Base-by-base conservation (phyloP, 2,113 vertebrate species). In the Blennius ocellaris region DNA sequence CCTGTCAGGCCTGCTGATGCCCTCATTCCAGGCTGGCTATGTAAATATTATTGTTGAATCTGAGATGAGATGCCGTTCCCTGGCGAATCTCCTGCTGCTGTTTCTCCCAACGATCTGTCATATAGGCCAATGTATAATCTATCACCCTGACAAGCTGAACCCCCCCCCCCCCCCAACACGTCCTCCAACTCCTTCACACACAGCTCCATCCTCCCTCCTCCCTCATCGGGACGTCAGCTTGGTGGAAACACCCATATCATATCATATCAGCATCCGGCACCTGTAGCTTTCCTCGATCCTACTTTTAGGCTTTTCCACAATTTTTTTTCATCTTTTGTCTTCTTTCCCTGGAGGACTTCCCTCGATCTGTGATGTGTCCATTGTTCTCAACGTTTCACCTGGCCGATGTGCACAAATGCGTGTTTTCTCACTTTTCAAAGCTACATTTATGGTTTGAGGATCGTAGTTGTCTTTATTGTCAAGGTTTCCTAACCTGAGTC, bases 11-110 rank as follows among this genome's bases (percentile, higher is more conserved):
- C 30, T 49, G 43, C 76, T 84, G 74, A 80, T 81, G 74, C 72
- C 69, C 77, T 71, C 83, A 62, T 89, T 87, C 72, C 84, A 74
- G 81, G 49, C 75, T 60, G 47, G 14, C 77, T 85, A 83, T 86
- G 81, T 90, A 83, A 90, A 89, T 86, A 85, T 88, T 90, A 82
- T 83, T 83, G 80, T 86, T 80, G 83, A 78, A 80, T 90, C 52
- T 15, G 77, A 73, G 76, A 87, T 84, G 82, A 85, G 85, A 76
- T 64, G 79, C 60, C 8, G 62, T 50, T 89, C 78, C 68, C 76
- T 6, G 63, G 81, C 6, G 74, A 76, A 80, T 83, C 74, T 69
- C 73, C 50, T 36, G 49, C 85, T 75, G 81, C 81, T 5, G 43
- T 64, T 68, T 68, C 74, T 79, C 74, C 56, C 75, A 17, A 59